A percentile compares a stretch with the other conserved stretches of the same genome.
Evolutionary conservation across 2,113 vertebrate genomes (phyloP).

Genomic region (Ia io): DNA sequence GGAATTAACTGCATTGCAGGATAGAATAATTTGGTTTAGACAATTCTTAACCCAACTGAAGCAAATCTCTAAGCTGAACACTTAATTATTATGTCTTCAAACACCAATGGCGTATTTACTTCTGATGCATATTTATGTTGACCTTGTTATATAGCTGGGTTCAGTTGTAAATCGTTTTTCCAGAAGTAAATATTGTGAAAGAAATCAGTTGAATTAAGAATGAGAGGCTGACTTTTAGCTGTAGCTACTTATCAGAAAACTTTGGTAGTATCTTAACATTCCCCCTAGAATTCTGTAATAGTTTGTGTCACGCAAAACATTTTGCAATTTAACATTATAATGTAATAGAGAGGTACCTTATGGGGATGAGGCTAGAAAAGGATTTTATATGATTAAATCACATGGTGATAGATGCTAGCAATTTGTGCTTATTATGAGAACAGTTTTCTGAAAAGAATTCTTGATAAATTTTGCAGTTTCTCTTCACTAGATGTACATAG

Average conservation of each 20-base stretch:
- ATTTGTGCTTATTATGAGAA: constrained; percentile 83
- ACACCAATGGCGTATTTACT: not conserved
- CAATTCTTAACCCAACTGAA: not conserved
- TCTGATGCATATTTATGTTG: not conserved
- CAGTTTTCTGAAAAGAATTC: constrained; percentile 79
- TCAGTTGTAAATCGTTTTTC: constrained; percentile 14
- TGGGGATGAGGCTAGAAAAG: constrained; percentile 75
- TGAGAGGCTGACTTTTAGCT: constrained; percentile 51
- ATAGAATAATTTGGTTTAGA: not conserved
- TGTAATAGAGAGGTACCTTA: constrained; percentile 81
- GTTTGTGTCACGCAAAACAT: constrained; percentile 73
- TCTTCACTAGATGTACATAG: constrained; percentile 58
- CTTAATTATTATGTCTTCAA: not conserved
- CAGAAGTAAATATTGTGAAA: not conserved
- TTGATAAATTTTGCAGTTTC: constrained; percentile 77
- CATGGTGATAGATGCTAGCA: constrained; percentile 83
- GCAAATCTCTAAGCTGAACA: not conserved
- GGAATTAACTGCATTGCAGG: not conserved
- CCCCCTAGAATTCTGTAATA: constrained; percentile 72
- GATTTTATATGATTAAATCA: constrained; percentile 82
- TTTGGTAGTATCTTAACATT: constrained; percentile 29
- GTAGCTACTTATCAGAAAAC: constrained; percentile 3
- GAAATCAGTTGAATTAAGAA: not conserved
- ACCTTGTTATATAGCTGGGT: not conserved
- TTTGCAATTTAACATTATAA: constrained; percentile 81